Evolutionary conservation across 2,113 vertebrate genomes (phyloP).

Genomic region (Channa argus): DNA sequence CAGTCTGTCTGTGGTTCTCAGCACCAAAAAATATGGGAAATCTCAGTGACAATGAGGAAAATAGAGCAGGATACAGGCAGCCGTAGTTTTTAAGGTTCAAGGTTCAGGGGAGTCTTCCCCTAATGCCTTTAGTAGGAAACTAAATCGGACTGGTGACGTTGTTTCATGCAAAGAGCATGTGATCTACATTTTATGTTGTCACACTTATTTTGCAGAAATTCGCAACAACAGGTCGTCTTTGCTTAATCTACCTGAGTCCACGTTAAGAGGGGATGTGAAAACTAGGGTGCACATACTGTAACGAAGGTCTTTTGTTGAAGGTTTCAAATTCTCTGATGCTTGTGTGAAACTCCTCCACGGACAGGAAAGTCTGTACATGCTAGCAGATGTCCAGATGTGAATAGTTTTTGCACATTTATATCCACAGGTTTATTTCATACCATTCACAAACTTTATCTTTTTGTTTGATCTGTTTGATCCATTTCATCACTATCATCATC

Average conservation of each 20-base stretch:
- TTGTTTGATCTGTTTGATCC: slow-evolving; percentile 49
- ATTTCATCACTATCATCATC: slow-evolving; percentile 38
- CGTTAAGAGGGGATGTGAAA: slow-evolving; percentile 1
- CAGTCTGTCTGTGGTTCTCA: too few relatives aligned
- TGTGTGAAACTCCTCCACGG: slow-evolving; percentile 46
- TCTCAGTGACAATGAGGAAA: too few relatives aligned
- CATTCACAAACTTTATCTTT: slow-evolving; percentile 41
- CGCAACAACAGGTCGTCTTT: slow-evolving; percentile 1
- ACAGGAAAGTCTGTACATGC: slow-evolving; percentile 62
- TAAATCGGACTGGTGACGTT: too few relatives aligned
- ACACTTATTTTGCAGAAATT: slow-evolving; percentile 24
- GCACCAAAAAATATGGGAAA: too few relatives aligned
- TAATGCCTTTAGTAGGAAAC: too few relatives aligned
- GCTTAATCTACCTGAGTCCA: slow-evolving; percentile 44
- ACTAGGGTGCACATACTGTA: neutral
- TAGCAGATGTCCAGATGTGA: slow-evolving; percentile 44
- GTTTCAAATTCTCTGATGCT: slow-evolving; percentile 30
- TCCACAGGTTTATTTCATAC: slow-evolving; percentile 50
- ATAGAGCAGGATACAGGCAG: too few relatives aligned
- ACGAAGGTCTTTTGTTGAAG: slow-evolving; percentile 11
- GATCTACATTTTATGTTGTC: neutral
- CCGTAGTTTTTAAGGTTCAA: too few relatives aligned
- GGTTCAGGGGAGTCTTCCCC: too few relatives aligned
- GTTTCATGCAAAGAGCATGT: neutral
- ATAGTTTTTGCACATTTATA: slow-evolving; percentile 44